Evolutionary conservation across 2,888 invertebrate genomes (phyloP).

Genomic region (Heliconius erato): DNA sequence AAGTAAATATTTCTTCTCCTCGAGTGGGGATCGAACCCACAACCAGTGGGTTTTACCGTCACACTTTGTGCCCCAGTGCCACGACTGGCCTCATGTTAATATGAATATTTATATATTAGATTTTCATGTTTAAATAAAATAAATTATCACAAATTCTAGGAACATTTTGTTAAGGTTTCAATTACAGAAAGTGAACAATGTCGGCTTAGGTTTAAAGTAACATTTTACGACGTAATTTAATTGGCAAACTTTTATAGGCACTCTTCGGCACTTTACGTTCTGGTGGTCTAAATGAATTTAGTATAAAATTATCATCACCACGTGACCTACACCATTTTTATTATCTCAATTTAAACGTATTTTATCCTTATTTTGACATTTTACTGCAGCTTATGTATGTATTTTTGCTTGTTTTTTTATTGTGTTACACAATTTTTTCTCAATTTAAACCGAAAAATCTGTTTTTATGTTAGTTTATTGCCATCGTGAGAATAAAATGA

Average conservation of each 20-base stretch:
- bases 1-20: too few relatives aligned
- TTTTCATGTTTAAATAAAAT: not conserved
- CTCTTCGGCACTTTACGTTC: slow-evolving; percentile 60
- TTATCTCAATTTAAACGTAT: not conserved
- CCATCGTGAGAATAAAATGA: slow-evolving; percentile 8
- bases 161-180: slow-evolving; percentile 64
- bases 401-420: too few relatives aligned
- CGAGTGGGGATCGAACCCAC: too few relatives aligned
- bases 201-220: slow-evolving; percentile 77
- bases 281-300: slow-evolving; percentile 76
- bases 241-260: slow-evolving; percentile 69
- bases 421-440: not conserved
- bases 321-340: slow-evolving; percentile 20
- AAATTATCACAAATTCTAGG: slow-evolving; percentile 28
- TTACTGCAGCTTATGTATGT: not conserved
- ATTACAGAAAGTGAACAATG: slow-evolving; percentile 70
- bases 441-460: not conserved
- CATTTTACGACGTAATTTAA: slow-evolving; percentile 75
- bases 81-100: too few relatives aligned
- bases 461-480: not conserved
- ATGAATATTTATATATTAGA: not conserved
- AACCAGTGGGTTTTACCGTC: too few relatives aligned
- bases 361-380: not conserved
- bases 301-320: slow-evolving; percentile 54
- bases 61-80: too few relatives aligned